These are phyloP conservation scores for Cyclina sinensis DNA, from an alignment of 1,140 invertebrate genomes.

Conservation along the genomic window DNA sequence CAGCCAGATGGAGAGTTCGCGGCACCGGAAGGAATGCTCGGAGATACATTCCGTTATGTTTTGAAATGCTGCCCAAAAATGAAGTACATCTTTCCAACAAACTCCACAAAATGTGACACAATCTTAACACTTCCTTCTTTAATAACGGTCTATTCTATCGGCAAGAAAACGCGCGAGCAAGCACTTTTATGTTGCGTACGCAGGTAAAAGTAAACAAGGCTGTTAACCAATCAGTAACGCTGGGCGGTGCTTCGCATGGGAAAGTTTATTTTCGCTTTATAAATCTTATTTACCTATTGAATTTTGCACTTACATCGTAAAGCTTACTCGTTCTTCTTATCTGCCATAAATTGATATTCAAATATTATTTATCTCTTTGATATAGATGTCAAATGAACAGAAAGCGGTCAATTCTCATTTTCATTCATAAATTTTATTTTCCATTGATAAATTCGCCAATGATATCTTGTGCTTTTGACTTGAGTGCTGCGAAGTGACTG, in stretches of 20 bases:
- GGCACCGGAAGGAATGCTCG: not conserved
- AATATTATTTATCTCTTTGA: not conserved
- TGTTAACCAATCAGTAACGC: not conserved
- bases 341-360: not conserved
- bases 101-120: slow-evolving; percentile 24
- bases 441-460: slow-evolving; percentile 31
- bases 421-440: slow-evolving; percentile 20
- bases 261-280: slow-evolving; percentile 27
- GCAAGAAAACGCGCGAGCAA: slow-evolving; percentile 16
- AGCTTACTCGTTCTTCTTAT: not conserved
- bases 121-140: slow-evolving; percentile 35
- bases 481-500: no score
- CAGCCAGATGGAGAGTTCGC: not conserved
- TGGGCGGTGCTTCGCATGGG: slow-evolving; percentile 27
- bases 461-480: no score
- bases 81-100: slow-evolving; percentile 27
- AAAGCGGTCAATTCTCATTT: slow-evolving; percentile 13
- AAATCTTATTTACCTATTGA: not conserved
- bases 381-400: slow-evolving; percentile 22
- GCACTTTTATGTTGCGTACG: slow-evolving; percentile 38
- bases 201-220: slow-evolving; percentile 23
- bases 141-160: slow-evolving; percentile 7
- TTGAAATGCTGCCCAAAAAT: not conserved
- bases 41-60: slow-evolving; percentile 29
- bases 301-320: not conserved